Evolutionary conservation across 2,797 vertebrate species (phyloP).

Genomic region (Catamblyrhynchus diadema): DNA sequence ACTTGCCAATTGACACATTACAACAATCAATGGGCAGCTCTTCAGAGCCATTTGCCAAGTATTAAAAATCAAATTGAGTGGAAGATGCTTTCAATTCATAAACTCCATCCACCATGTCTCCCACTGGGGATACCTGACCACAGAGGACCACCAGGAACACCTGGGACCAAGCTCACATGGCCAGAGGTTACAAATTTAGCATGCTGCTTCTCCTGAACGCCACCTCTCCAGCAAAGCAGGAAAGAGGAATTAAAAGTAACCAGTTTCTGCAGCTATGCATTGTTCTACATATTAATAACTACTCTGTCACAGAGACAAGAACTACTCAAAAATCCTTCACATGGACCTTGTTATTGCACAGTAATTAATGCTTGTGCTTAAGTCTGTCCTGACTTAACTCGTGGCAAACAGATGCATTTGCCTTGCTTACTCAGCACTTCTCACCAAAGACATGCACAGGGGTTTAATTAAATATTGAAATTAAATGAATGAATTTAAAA

Average conservation of each 20-base stretch:
- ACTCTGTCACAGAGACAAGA: neutral
- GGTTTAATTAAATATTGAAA: constrained; percentile 53
- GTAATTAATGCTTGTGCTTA: neutral
- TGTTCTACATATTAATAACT: neutral
- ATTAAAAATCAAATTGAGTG: neutral
- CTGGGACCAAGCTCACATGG: neutral
- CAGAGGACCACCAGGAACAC: neutral
- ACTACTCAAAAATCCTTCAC: neutral
- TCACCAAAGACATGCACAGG: neutral
- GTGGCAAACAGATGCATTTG: neutral
- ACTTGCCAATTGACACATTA: neutral
- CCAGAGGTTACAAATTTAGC: neutral
- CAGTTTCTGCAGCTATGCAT: neutral
- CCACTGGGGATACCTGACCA: neutral
- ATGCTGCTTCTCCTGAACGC: neutral
- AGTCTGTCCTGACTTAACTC: neutral
- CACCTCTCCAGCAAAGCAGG: neutral
- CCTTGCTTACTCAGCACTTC: constrained; percentile 35
- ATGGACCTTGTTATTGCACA: neutral
- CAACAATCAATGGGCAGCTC: rapidly evolving
- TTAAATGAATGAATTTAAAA: constrained; percentile 52
- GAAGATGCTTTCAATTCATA: neutral
- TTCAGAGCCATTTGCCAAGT: neutral
- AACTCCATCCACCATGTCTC: rapidly evolving
- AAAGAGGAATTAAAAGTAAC: neutral